These are phyloP conservation scores for Drosophila emarginata DNA, from an alignment of 2,888 invertebrate genomes.

Conservation along the genomic window DNA sequence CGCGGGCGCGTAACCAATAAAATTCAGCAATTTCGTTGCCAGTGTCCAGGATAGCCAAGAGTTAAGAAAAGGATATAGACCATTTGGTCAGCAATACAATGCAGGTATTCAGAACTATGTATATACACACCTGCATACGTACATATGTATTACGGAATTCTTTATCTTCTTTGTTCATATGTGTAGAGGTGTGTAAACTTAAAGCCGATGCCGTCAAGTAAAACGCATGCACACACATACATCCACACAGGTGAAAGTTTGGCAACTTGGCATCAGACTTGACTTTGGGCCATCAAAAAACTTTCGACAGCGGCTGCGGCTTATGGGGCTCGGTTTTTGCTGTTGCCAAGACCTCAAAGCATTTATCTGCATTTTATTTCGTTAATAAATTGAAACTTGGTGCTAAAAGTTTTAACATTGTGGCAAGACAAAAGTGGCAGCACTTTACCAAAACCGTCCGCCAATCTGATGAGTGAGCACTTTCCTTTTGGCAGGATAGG, in stretches of 20 bases:
- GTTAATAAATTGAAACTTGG: slow-evolving; percentile 73
- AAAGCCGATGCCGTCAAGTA: no score
- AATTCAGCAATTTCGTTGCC: slow-evolving; percentile 54
- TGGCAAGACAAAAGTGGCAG: slow-evolving; percentile 16
- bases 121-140: no score
- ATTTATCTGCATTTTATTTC: slow-evolving; percentile 75
- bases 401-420: slow-evolving; percentile 51
- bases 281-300: slow-evolving; percentile 62
- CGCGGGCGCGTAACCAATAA: slow-evolving; percentile 70
- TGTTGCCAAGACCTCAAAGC: slow-evolving; percentile 38
- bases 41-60: slow-evolving; percentile 37
- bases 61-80: background rate
- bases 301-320: slow-evolving; percentile 58
- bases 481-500: slow-evolving; percentile 28
- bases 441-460: slow-evolving; percentile 39
- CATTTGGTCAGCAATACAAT: slow-evolving; percentile 5
- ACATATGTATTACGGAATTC: background rate
- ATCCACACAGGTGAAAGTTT: slow-evolving; percentile 47
- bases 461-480: slow-evolving; percentile 38
- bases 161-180: background rate
- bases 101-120: background rate
- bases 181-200: background rate
- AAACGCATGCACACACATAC: background rate
- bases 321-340: slow-evolving; percentile 52
- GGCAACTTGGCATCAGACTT: slow-evolving; percentile 40